Percentiles rank a stretch among this genome's conserved stretches.
Evolutionary conservation across 2,888 invertebrate species (phyloP).

Genomic region (Ophioninae sp.): DNA sequence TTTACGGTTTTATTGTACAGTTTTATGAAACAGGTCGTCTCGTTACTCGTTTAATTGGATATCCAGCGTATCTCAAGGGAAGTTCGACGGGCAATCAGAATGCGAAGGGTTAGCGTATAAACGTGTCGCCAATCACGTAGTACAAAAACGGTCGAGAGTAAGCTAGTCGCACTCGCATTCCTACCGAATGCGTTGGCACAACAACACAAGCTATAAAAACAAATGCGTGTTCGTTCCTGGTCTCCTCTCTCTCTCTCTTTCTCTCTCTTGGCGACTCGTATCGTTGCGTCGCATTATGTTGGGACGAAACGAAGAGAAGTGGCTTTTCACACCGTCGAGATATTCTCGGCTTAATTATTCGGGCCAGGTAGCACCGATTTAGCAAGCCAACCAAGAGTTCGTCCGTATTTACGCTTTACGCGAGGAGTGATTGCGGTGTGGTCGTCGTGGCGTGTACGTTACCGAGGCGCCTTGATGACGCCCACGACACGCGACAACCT

Average conservation of each 20-base stretch:
- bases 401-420: constrained; percentile 37
- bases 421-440: constrained; percentile 34
- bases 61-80: not conserved
- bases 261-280: constrained; percentile 14
- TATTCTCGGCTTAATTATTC: constrained; percentile 77
- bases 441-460: constrained; percentile 27
- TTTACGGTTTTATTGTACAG: too few relatives aligned
- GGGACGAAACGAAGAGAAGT: constrained; percentile 42
- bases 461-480: constrained; percentile 51
- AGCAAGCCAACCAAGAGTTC: constrained; percentile 64
- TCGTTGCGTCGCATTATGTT: constrained; percentile 51
- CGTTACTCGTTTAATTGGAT: too few relatives aligned
- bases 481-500: constrained; percentile 27
- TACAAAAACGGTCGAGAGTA: constrained; percentile 15
- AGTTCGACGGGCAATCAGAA: constrained; percentile 3
- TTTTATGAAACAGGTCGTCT: too few relatives aligned
- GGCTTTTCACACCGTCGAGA: constrained; percentile 51
- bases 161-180: constrained; percentile 49
- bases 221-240: not conserved
- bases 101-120: constrained; percentile 17
- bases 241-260: constrained; percentile 12
- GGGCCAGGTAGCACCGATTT: constrained; percentile 78
- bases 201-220: not conserved
- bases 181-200: constrained; percentile 54
- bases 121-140: constrained; percentile 58